Percentiles rank a stretch among this genome's conserved stretches.
phyloP scores from a whole-genome alignment of 2,888 invertebrate genomes.

The Chloroclysta siterata region DNA sequence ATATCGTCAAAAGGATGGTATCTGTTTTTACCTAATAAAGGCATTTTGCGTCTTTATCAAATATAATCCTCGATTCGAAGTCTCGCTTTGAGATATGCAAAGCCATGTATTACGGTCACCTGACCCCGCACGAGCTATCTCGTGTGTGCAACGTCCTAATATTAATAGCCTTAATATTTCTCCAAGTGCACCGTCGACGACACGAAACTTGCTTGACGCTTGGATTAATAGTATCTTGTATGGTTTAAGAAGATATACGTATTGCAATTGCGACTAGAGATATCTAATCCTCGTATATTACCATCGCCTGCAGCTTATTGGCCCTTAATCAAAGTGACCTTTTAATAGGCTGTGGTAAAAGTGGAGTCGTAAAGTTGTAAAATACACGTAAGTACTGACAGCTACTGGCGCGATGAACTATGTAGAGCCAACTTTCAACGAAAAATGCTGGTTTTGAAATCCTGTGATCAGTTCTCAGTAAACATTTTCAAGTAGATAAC shows the following conservation, averaged over 20 bases:
- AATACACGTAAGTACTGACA: not conserved
- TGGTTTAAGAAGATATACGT: constrained; percentile 52
- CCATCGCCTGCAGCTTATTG: constrained; percentile 27
- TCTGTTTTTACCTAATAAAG: constrained; percentile 3
- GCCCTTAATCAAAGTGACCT: constrained; percentile 32
- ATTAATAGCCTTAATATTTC: constrained; percentile 79
- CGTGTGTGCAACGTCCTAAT: constrained; percentile 72
- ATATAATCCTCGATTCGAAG: constrained; percentile 36
- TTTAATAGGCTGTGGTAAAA: constrained; percentile 16
- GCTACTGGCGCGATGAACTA: not conserved
- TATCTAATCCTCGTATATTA: constrained; percentile 35
- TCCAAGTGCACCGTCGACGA: constrained; percentile 66
- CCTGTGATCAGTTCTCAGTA: not conserved
- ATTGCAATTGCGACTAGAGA: constrained; percentile 36
- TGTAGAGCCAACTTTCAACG: not conserved
- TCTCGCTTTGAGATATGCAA: constrained; percentile 46
- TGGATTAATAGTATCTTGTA: constrained; percentile 64
- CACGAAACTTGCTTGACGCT: constrained; percentile 69
- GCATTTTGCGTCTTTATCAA: constrained; percentile 12
- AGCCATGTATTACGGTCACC: constrained; percentile 66
- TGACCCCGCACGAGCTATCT: constrained; percentile 69
- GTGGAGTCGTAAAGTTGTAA: not conserved
- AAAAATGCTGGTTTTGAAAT: not conserved
- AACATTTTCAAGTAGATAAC: not conserved
- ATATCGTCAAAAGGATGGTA: constrained; percentile 4